Evolutionary conservation across 2,888 invertebrate genomes (phyloP).

Genomic region (Apocheima hispidaria): DNA sequence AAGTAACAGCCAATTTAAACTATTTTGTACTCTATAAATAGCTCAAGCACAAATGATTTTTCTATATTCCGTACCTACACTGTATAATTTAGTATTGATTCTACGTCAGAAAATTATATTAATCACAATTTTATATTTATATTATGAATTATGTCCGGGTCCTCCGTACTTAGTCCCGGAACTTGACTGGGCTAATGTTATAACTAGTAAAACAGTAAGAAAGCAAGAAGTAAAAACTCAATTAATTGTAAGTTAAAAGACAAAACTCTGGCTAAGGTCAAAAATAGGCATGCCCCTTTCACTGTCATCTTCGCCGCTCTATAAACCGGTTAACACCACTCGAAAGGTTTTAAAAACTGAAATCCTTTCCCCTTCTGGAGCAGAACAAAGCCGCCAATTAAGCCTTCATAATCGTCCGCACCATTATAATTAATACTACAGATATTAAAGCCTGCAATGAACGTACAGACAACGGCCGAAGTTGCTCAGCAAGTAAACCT

Average conservation of each 20-base stretch:
- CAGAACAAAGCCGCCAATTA: conserved; percentile 76
- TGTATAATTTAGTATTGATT: too few relatives aligned
- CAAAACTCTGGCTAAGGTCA: conserved; percentile 26
- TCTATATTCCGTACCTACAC: too few relatives aligned
- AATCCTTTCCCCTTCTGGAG: conserved; percentile 62
- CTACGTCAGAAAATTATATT: too few relatives aligned
- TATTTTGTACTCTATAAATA: too few relatives aligned
- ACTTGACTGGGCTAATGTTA: neutral
- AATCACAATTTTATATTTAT: too few relatives aligned
- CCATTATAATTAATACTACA: conserved; percentile 79
- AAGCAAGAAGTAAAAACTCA: neutral
- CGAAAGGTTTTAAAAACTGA: conserved; percentile 63
- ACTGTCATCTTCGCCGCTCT: conserved; percentile 37
- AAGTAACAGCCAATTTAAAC: too few relatives aligned
- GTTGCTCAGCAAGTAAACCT: neutral
- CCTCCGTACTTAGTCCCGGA: too few relatives aligned
- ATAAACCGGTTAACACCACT: conserved; percentile 53
- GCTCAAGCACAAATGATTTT: too few relatives aligned
- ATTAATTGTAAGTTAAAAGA: conserved; percentile 14
- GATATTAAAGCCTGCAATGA: conserved; percentile 77
- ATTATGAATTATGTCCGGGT: too few relatives aligned
- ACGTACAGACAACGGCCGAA: conserved; percentile 48
- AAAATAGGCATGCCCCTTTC: conserved; percentile 41
- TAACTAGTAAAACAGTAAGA: neutral
- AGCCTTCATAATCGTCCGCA: conserved; percentile 73